A percentile compares a stretch with the other conserved stretches of the same genome.
Conservation (phyloP, 2,113 vertebrate species). For the Thunnus maccoyii region DNA sequence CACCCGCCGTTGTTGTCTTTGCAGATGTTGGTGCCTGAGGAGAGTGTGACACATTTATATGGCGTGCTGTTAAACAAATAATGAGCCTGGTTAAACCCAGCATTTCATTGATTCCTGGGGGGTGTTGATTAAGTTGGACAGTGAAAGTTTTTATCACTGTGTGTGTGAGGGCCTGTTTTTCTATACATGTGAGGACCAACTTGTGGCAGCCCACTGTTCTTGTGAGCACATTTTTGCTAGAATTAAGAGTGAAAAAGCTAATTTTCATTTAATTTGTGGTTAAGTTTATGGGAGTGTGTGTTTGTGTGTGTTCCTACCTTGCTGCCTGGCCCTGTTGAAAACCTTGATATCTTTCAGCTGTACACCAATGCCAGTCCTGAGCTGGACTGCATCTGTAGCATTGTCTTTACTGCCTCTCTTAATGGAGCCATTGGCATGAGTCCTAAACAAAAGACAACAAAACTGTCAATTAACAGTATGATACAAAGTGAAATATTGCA, state of each 20-base stretch:
- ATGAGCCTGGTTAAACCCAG: constrained; percentile 7
- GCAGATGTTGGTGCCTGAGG: constrained; percentile 94
- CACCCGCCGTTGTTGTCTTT: constrained; percentile 92
- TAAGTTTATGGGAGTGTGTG: neutral
- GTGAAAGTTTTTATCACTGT: neutral
- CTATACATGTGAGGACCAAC: neutral
- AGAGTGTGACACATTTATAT: constrained; percentile 5
- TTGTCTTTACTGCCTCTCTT: constrained; percentile 97
- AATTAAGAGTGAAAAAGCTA: neutral
- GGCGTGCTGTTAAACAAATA: constrained; percentile 14
- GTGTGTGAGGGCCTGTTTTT: neutral
- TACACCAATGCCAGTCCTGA: constrained; percentile 94
- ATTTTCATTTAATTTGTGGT: neutral
- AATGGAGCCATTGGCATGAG: constrained; percentile 97
- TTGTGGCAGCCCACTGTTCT: neutral
- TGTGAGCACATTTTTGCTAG: neutral
- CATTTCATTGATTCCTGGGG: neutral
- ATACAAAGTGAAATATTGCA: neutral
- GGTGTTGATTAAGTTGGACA: neutral
- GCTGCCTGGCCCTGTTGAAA: constrained; percentile 95
- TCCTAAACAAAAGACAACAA: constrained; percentile 81
- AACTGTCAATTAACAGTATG: neutral
- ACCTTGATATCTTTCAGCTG: constrained; percentile 99
- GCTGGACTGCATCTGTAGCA: constrained; percentile 92
- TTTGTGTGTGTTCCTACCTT: constrained; percentile 81